A percentile compares a stretch with the other conserved stretches of the same genome.
phyloP scores from a whole-genome alignment of 2,888 invertebrate genomes.

The Myopa tessellatipennis region DNA sequence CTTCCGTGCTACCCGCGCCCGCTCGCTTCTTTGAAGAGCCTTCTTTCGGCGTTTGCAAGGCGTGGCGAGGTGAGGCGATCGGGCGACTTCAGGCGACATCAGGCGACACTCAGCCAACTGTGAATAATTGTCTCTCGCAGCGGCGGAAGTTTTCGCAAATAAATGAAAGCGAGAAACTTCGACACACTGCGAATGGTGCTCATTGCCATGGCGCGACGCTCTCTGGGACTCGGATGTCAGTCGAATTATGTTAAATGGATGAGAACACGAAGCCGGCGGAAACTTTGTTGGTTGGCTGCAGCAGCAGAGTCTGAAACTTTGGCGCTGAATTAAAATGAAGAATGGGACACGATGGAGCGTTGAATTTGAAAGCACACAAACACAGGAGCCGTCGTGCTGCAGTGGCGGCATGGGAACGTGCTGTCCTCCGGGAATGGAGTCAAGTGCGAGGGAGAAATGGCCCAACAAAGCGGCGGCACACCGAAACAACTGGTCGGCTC shows the following conservation, averaged over 20 bases:
- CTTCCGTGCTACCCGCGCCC: background rate
- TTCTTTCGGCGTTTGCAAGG: background rate
- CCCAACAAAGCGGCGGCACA: background rate
- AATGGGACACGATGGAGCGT: background rate
- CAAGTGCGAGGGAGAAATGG: background rate
- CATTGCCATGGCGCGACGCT: constrained; percentile 2
- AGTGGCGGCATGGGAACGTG: background rate
- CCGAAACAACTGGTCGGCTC: background rate
- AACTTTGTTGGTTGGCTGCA: background rate
- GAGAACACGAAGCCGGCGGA: background rate
- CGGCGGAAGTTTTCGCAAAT: constrained; percentile 5
- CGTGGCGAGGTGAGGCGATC: background rate
- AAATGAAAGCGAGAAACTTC: background rate
- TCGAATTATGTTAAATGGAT: constrained; percentile 10
- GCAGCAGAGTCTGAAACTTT: constrained; percentile 6
- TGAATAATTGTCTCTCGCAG: constrained; percentile 43
- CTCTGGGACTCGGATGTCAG: constrained; percentile 1
- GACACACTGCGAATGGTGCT: constrained; percentile 12
- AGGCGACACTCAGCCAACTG: constrained; percentile 46
- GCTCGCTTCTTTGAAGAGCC: too few species aligned
- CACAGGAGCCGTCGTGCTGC: background rate
- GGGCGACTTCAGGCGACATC: constrained; percentile 40
- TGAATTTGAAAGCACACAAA: too few species aligned
- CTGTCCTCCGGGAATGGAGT: background rate
- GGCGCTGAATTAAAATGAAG: background rate